phyloP scores from a whole-genome alignment of 1,140 invertebrate species.

The Procambarus clarkii region DNA sequence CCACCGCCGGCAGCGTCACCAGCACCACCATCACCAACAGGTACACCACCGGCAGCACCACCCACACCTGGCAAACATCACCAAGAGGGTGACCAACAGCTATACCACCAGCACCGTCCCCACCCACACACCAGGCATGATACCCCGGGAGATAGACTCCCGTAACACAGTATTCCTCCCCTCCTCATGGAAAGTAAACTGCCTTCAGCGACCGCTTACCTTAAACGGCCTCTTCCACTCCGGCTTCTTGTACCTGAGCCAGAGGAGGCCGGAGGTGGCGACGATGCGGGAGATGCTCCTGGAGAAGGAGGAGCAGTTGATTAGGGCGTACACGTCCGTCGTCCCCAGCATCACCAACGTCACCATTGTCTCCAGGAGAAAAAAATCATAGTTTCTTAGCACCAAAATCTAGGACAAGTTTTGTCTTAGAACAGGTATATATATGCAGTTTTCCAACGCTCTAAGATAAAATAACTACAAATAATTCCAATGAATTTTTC shows the following conservation, averaged over 20 bases:
- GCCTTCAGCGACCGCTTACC: conserved; percentile 77
- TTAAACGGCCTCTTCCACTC: conserved; percentile 90
- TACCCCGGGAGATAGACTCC: background rate
- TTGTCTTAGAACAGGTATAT: too few species aligned
- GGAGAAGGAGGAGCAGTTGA: conserved; percentile 95
- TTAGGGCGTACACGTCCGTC: conserved; percentile 88
- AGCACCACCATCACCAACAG: conserved; percentile 88
- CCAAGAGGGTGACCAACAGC: background rate
- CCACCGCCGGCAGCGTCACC: conserved; percentile 88
- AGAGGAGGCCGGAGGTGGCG: conserved; percentile 90
- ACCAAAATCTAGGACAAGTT: too few species aligned
- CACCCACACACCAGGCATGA: background rate
- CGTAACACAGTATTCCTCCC: too few species aligned
- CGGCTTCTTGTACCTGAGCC: conserved; percentile 88
- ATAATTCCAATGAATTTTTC: too few species aligned
- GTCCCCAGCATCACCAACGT: conserved; percentile 79
- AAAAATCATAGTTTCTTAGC: background rate
- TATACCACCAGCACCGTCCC: too few species aligned
- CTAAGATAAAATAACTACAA: too few species aligned
- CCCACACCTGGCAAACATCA: conserved; percentile 78
- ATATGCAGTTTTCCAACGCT: too few species aligned
- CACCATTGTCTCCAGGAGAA: conserved; percentile 76
- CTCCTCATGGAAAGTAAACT: too few species aligned
- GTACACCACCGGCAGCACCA: conserved; percentile 88
- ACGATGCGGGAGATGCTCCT: conserved; percentile 92